Evolutionary conservation across 2,888 invertebrate species (phyloP).

Genomic region (Zelleria hepariella): DNA sequence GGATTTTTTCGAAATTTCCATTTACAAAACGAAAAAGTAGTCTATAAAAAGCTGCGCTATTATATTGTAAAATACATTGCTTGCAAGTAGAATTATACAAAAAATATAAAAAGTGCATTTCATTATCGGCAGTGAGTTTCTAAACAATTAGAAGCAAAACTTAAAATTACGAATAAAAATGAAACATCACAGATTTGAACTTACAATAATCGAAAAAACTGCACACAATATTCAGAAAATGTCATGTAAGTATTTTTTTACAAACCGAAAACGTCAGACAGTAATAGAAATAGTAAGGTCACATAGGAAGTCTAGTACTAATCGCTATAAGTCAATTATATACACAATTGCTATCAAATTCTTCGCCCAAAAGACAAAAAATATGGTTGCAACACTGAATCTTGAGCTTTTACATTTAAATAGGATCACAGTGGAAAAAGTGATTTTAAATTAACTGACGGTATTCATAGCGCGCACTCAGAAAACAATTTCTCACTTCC

Average conservation of each 20-base stretch:
- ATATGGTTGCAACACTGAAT: slow-evolving; percentile 55
- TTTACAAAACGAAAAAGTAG: slow-evolving; percentile 22
- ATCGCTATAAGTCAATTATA: slow-evolving; percentile 41
- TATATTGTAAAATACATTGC: slow-evolving; percentile 11
- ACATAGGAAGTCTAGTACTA: slow-evolving; percentile 62
- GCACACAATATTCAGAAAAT: slow-evolving; percentile 32
- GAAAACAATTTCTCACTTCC: not conserved
- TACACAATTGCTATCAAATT: slow-evolving; percentile 45
- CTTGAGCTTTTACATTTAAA: slow-evolving; percentile 66
- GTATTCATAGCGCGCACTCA: not conserved
- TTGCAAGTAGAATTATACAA: slow-evolving; percentile 5
- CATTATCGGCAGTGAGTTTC: slow-evolving; percentile 8
- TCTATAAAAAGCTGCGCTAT: slow-evolving; percentile 23
- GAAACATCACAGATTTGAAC: slow-evolving; percentile 62
- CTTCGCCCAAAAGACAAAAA: slow-evolving; percentile 26
- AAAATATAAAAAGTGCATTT: not conserved
- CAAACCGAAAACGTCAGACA: slow-evolving; percentile 29
- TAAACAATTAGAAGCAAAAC: slow-evolving; percentile 14
- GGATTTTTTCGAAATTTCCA: slow-evolving; percentile 48
- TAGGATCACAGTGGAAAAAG: slow-evolving; percentile 73
- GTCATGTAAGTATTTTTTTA: slow-evolving; percentile 30
- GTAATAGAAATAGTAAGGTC: slow-evolving; percentile 56
- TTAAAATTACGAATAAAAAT: slow-evolving; percentile 38
- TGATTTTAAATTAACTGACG: slow-evolving; percentile 52
- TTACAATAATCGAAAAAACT: slow-evolving; percentile 36